These are phyloP conservation scores for Ophion ellenae DNA, from an alignment of 2,888 invertebrate species.

Conservation along the genomic window DNA sequence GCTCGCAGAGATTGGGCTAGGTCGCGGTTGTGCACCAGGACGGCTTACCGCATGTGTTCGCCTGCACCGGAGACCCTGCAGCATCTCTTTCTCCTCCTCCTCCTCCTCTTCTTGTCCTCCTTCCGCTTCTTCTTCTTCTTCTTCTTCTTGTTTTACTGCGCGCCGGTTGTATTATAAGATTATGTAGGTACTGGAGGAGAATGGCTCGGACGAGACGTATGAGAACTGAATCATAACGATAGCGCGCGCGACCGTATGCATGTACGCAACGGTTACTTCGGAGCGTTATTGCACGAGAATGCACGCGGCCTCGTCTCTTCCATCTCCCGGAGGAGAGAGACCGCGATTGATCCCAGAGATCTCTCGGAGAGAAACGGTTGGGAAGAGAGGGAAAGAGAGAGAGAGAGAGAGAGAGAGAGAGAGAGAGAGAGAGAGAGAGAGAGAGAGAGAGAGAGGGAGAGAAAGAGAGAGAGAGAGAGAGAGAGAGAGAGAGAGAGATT, in stretches of 20 bases:
- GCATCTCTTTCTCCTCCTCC: constrained; percentile 41
- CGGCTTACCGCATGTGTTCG: constrained; percentile 57
- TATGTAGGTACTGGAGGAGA: constrained; percentile 55
- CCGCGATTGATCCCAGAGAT: background rate
- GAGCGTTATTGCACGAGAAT: constrained; percentile 35
- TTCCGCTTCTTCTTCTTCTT: constrained; percentile 14
- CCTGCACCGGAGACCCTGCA: constrained; percentile 59
- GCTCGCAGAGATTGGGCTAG: constrained; percentile 77
- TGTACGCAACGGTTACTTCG: constrained; percentile 6
- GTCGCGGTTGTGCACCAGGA: constrained; percentile 71
- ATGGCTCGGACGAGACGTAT: constrained; percentile 50
- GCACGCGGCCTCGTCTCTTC: background rate
- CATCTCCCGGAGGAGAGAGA: background rate
- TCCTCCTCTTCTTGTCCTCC: constrained; percentile 25
- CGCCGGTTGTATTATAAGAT: constrained; percentile 52
- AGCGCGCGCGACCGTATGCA: constrained; percentile 6
- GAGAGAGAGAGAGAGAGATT: background rate
- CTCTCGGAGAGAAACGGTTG: background rate
- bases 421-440: no score
- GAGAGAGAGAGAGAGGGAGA: background rate
- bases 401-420: no score
- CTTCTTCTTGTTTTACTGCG: constrained; percentile 17
- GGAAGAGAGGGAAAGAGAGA: no score
- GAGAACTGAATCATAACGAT: constrained; percentile 59
- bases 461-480: background rate